Percentiles rank a stretch among this genome's conserved stretches.
Conservation (phyloP, 2,888 invertebrate genomes). For the Sycophila texana region DNA sequence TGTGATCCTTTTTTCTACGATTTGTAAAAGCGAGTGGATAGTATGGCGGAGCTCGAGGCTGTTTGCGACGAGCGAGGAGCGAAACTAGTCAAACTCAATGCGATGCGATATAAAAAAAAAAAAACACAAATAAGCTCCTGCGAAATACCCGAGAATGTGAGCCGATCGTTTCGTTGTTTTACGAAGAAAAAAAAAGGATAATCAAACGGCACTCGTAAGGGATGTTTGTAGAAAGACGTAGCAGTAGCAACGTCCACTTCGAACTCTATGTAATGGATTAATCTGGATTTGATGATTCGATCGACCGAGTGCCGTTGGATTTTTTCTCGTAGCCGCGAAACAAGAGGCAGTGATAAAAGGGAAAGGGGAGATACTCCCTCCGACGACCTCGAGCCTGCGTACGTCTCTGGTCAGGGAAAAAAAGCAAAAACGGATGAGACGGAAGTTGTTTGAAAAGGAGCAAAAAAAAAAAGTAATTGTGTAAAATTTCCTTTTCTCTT, state of each 20-base stretch:
- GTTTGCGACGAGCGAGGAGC: constrained; percentile 40
- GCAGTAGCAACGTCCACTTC: too few relatives aligned
- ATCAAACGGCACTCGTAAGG: constrained; percentile 11
- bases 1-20: constrained; percentile 53
- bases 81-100: constrained; percentile 55
- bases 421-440: constrained; percentile 38
- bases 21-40: not conserved
- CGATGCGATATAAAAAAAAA: constrained; percentile 32
- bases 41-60: constrained; percentile 1
- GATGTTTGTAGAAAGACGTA: too few relatives aligned
- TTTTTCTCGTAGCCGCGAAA: constrained; percentile 7
- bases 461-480: constrained; percentile 38
- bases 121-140: constrained; percentile 26
- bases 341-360: constrained; percentile 3
- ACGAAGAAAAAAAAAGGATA: constrained; percentile 1
- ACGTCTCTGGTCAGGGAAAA: constrained; percentile 19
- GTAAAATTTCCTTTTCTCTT: constrained; percentile 15
- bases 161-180: not conserved
- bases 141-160: constrained; percentile 1
- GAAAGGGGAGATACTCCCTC: not conserved
- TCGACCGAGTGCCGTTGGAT: constrained; percentile 19
- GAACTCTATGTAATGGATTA: too few relatives aligned
- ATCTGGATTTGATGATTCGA: too few relatives aligned
- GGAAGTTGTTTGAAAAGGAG: constrained; percentile 32
- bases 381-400: constrained; percentile 32